Conservation (phyloP, 2,113 vertebrate species). For the Perccottus glenii region DNA sequence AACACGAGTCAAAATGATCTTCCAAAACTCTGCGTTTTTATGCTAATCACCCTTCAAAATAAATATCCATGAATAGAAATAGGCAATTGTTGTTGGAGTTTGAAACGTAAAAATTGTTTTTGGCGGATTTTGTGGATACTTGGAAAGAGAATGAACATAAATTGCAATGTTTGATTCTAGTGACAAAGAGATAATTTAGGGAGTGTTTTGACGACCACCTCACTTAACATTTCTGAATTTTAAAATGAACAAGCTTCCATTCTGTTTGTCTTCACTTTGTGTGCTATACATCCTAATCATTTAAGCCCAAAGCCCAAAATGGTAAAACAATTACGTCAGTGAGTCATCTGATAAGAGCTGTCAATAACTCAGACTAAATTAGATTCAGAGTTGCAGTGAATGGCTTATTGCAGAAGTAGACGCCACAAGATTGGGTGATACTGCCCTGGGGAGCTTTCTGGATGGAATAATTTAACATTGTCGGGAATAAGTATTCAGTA, state of each 20-base stretch:
- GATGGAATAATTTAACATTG: conserved; percentile 10
- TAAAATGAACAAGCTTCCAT: neutral
- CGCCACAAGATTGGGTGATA: conserved; percentile 31
- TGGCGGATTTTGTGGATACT: neutral
- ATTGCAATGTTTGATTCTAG: neutral
- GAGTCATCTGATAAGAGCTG: conserved; percentile 24
- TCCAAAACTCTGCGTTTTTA: conserved; percentile 1
- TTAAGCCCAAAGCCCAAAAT: conserved; percentile 16
- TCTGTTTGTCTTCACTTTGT: conserved; percentile 1
- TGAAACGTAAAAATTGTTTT: neutral
- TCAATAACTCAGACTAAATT: conserved; percentile 20
- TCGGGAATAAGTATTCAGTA: conserved; percentile 1
- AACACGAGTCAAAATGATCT: neutral
- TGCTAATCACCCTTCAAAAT: conserved; percentile 7
- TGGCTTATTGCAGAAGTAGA: conserved; percentile 21
- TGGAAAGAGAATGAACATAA: neutral
- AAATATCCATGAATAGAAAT: neutral
- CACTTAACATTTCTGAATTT: neutral
- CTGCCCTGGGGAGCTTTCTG: conserved; percentile 23
- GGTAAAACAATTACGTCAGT: conserved; percentile 22
- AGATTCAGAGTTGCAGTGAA: conserved; percentile 18
- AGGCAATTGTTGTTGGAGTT: neutral
- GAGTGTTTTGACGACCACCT: neutral
- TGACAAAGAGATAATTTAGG: neutral
- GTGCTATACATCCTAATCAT: neutral